A percentile compares a stretch with the other conserved stretches of the same genome.
Conservation (phyloP, 1,140 invertebrate genomes). For the Odontomachus brunneus region DNA sequence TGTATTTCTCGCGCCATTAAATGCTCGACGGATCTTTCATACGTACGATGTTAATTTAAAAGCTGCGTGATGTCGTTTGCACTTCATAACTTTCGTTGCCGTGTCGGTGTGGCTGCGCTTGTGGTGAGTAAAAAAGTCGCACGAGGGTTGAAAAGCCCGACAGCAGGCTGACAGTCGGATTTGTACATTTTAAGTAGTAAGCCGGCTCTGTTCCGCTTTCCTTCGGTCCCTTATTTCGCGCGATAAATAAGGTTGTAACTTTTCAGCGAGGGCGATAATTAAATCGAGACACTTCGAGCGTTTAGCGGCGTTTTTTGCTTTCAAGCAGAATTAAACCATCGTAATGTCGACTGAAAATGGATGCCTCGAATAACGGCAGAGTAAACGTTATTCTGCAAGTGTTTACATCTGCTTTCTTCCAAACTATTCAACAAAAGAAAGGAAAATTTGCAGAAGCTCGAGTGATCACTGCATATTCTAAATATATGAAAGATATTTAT, state of each 20-base stretch:
- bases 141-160: conserved; percentile 71
- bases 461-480: conserved; percentile 3
- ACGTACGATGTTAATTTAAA: conserved; percentile 63
- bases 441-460: not conserved
- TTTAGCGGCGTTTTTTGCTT: conserved; percentile 30
- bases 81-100: conserved; percentile 69
- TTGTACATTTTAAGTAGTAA: conserved; percentile 76
- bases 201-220: conserved; percentile 61
- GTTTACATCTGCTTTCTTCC: too few relatives aligned
- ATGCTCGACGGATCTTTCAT: conserved; percentile 64
- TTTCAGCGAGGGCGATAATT: conserved; percentile 68
- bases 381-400: not conserved
- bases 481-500: not conserved
- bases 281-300: conserved; percentile 68
- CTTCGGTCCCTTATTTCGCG: conserved; percentile 68
- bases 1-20: conserved; percentile 59
- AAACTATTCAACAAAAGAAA: not conserved
- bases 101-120: conserved; percentile 61
- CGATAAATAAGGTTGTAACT: conserved; percentile 74
- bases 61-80: conserved; percentile 76
- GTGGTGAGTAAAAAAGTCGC: conserved; percentile 66
- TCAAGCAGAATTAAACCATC: conserved; percentile 29
- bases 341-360: not conserved
- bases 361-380: conserved; percentile 1
- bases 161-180: conserved; percentile 76